Evolutionary conservation across 2,797 vertebrate species (phyloP).

Genomic region (Karalla daura): DNA sequence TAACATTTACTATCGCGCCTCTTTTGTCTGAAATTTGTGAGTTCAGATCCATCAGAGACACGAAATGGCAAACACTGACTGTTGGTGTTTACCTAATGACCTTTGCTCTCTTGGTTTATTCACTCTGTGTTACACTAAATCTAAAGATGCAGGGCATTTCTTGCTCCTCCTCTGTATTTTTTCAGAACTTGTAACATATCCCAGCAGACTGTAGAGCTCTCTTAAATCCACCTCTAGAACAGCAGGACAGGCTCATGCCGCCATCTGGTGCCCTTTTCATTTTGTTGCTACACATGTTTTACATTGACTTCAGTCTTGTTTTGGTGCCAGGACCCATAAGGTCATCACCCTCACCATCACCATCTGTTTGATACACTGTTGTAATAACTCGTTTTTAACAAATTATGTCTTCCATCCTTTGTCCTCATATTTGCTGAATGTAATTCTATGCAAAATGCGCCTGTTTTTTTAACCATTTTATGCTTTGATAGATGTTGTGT

Average conservation of each 20-base stretch:
- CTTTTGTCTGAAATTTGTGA: neutral
- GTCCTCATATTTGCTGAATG: too few relatives aligned
- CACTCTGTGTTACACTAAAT: too few relatives aligned
- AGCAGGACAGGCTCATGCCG: constrained; percentile 28
- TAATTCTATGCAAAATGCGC: too few relatives aligned
- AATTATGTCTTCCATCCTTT: too few relatives aligned
- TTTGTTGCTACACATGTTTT: constrained; percentile 6
- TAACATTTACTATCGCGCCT: too few relatives aligned
- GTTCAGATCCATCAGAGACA: neutral
- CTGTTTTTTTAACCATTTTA: too few relatives aligned
- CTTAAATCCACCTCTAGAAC: constrained; percentile 2
- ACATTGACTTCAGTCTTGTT: neutral
- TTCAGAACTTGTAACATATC: neutral
- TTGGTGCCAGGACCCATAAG: fast-evolving
- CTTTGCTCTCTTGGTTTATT: neutral
- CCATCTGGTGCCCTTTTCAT: constrained; percentile 65
- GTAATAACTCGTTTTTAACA: neutral
- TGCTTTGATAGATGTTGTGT: too few relatives aligned
- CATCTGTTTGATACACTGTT: neutral
- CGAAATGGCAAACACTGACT: neutral
- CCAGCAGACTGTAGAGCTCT: neutral
- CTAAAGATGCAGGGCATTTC: too few relatives aligned
- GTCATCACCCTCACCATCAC: neutral
- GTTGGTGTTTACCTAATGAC: neutral
- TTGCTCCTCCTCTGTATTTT: neutral